phyloP scores from a whole-genome alignment of 2,113 vertebrate genomes.

The Pandion haliaetus region DNA sequence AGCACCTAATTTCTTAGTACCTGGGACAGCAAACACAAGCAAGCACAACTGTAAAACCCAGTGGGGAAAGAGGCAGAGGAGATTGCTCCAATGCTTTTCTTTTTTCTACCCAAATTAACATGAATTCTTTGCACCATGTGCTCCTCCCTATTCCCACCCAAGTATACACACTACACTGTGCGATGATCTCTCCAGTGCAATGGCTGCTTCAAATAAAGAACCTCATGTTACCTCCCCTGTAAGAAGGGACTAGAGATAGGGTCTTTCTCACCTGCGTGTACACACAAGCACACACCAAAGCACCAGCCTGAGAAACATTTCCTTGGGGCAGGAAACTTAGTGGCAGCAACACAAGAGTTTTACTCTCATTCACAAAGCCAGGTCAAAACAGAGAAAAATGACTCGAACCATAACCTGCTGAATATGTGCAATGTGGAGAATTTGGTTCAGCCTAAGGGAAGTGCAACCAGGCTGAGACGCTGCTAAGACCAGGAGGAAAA shows the following conservation, averaged over 20 bases:
- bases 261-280: background rate
- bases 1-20: background rate
- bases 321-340: background rate
- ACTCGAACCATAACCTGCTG: background rate
- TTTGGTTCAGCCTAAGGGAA: background rate
- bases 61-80: background rate
- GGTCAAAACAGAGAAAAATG: background rate
- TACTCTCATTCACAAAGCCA: background rate
- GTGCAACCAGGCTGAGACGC: background rate
- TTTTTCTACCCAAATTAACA: background rate
- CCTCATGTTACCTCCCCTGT: background rate
- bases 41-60: background rate
- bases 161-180: background rate
- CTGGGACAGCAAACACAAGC: conserved; percentile 6
- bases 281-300: background rate
- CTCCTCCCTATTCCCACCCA: background rate
- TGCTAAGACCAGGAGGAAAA: background rate
- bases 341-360: background rate
- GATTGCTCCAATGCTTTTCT: background rate
- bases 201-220: background rate
- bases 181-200: background rate
- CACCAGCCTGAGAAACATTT: background rate
- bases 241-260: background rate
- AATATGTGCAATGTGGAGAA: background rate
- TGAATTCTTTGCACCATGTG: background rate